Evolutionary conservation across 2,888 invertebrate genomes (phyloP), one percentile per base, ranked within the genome.

Genomic region (Oxystoma pomonae): DNA sequence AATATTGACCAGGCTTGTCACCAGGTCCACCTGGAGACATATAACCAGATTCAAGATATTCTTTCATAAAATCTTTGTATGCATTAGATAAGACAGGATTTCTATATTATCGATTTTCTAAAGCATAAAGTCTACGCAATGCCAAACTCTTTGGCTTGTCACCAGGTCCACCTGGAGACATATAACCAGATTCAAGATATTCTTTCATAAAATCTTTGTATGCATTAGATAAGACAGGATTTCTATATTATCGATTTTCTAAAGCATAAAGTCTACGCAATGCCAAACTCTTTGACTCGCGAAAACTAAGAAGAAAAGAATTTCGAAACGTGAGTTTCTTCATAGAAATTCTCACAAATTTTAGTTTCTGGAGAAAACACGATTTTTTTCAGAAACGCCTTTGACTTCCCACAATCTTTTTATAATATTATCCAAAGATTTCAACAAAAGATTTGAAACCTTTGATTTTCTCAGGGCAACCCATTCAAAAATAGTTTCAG

Each of bases 121-220:
- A 35, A 49, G 53, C 3, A 17, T 19, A 35, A 53, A 62, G 20
- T 19, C 58, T 12, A 3, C 61, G 61, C 17, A 58, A 50, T n/a
- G 61, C 61, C 50, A 50, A 50, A 50, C n/a, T 50, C n/a, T n/a
- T 50, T 50, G 53, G 3, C 16, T 53, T 20, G 5, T 1, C 22
- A 17, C 17, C 20, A 16, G n/a, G 17, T 16, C 16, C 5, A 56
- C 61, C 35, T 16, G 57, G 52, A 16, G 57, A 20, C 64, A 64
- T 63, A 35, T 63, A 55, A 56, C 55, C 35, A 18, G 16, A 18
- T 12, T 62, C 22, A 7, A 58, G 9, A 57, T 62, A 64, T 16
- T 64, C 58, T 58, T 50, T 55, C 56, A 64, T 51, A 51, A 64
- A 62, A 9, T 62, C 62, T 20, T 19, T 57, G 50, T 64, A 62